Base-by-base conservation (phyloP, 2,797 vertebrate genomes). In the Meda fulgida region DNA sequence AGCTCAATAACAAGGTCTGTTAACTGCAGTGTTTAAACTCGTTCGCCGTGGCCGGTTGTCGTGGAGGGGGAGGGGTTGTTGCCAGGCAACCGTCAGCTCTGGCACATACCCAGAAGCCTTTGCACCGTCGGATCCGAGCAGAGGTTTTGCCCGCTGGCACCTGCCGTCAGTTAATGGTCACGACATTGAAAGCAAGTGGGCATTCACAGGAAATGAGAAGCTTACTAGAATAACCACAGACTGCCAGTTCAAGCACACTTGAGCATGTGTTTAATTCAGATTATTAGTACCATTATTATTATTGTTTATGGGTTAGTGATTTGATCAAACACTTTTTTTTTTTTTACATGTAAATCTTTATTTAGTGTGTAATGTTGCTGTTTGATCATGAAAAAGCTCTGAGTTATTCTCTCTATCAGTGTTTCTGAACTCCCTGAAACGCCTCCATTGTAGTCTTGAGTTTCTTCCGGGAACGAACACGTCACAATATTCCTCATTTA, bases 1-100 rank as follows among this genome's bases (percentile, higher is more conserved):
- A 83, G 23, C 40, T 36, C 70, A 83, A 73, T 65, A 83, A 75
- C 58, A 51, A 46, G 55, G 38, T 66, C 55, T 14, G 70, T 83
- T 75, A 83, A 75, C 51, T 71, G 48, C 48, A n/a, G 34, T 58
- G 66, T 81, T 81, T 58, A 81, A 81, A 58, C 19, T 18, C 19
- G 5, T 48, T 65, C 55, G 13, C 70, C 21, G 34, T 34, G 70
- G 23, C 84, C 67, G 10, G 86, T 88, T 86, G 40, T 88, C 87
- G 84, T 51, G 87, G 65, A 3, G 23, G 9, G 16, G 72, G 81
- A 58, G 60, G 63, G 40, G 0, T 14, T 75, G 89, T 91, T 93
- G 91, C 91, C 89, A 82, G 88, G 92, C 89, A 94, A 93, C 91
- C 2, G 5, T 89, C 89, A 85, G 90, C 78, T 89, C 91, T 92